Percentiles rank a stretch among this genome's conserved stretches.
phyloP scores from a whole-genome alignment of 1,140 invertebrate species.

The Panagrolaimus sp. region DNA sequence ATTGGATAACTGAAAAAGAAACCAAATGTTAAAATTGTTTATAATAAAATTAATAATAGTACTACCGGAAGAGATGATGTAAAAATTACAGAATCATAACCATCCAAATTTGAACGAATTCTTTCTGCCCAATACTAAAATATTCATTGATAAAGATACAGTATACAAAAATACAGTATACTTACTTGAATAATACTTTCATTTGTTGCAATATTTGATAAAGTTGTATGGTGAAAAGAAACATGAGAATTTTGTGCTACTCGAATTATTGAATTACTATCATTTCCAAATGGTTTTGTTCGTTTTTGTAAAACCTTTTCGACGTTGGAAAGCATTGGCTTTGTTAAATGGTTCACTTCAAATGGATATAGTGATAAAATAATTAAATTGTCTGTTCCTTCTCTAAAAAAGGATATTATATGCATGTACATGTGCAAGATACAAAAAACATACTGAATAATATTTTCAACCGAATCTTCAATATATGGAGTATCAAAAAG shows the following conservation, averaged over 20 bases:
- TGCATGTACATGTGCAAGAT: slow-evolving; percentile 15
- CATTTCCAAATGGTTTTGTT: background rate
- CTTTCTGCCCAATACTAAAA: slow-evolving; percentile 33
- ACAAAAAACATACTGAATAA: slow-evolving; percentile 25
- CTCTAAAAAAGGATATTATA: slow-evolving; percentile 23
- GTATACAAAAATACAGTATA: background rate
- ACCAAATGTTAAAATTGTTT: background rate
- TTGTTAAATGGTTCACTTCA: slow-evolving; percentile 16
- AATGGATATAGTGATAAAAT: slow-evolving; percentile 28
- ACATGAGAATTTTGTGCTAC: slow-evolving; percentile 23
- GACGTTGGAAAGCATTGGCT: slow-evolving; percentile 19
- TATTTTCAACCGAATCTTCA: slow-evolving; percentile 17
- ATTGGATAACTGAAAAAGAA: slow-evolving; percentile 10
- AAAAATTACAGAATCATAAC: slow-evolving; percentile 30
- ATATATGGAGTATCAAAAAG: slow-evolving; percentile 24
- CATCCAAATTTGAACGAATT: slow-evolving; percentile 12
- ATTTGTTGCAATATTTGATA: slow-evolving; percentile 21
- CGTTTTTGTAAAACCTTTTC: slow-evolving; percentile 6
- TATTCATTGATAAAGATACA: background rate
- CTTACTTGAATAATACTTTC: slow-evolving; percentile 19
- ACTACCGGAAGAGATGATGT: slow-evolving; percentile 21
- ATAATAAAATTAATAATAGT: slow-evolving; percentile 9
- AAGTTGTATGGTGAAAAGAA: slow-evolving; percentile 26
- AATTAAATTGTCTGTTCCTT: slow-evolving; percentile 23
- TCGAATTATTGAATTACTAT: slow-evolving; percentile 12